Percentiles rank a stretch among this genome's conserved stretches.
Evolutionary conservation across 1,140 invertebrate genomes (phyloP).

Genomic region (Drosophila pruinosa): DNA sequence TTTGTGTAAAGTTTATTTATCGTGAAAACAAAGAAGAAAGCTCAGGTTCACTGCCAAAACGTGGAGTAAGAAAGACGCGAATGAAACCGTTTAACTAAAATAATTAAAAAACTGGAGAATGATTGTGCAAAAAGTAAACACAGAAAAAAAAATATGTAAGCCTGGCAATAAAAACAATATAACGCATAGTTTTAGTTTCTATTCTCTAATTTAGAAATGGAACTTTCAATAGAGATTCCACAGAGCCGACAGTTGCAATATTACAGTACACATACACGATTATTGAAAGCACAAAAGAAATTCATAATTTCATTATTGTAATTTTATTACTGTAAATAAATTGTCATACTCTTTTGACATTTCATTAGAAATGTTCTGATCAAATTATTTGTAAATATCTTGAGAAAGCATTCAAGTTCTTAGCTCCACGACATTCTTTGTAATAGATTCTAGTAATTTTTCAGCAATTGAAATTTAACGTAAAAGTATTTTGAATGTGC

Average conservation of each 20-base stretch:
- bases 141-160: background rate
- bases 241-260: slow-evolving; percentile 44
- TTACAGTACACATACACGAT: slow-evolving; percentile 24
- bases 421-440: slow-evolving; percentile 65
- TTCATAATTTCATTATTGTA: slow-evolving; percentile 21
- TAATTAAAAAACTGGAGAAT: slow-evolving; percentile 8
- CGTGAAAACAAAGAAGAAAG: slow-evolving; percentile 73
- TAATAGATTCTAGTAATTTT: slow-evolving; percentile 65
- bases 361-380: slow-evolving; percentile 6
- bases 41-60: slow-evolving; percentile 82
- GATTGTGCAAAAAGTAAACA: slow-evolving; percentile 5
- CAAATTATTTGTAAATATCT: slow-evolving; percentile 70
- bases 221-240: slow-evolving; percentile 10
- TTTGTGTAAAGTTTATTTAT: slow-evolving; percentile 66
- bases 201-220: slow-evolving; percentile 8
- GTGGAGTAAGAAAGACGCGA: slow-evolving; percentile 68
- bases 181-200: slow-evolving; percentile 24
- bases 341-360: slow-evolving; percentile 5
- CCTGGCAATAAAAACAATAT: slow-evolving; percentile 15
- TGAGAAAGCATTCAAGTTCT: slow-evolving; percentile 62
- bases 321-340: slow-evolving; percentile 37
- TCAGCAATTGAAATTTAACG: slow-evolving; percentile 58
- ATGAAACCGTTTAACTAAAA: slow-evolving; percentile 29
- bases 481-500: slow-evolving; percentile 76
- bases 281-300: slow-evolving; percentile 37